Evolutionary conservation across 2,888 invertebrate genomes (phyloP), one percentile per base, ranked within the genome.

Genomic region (Antheraea assamensis): DNA sequence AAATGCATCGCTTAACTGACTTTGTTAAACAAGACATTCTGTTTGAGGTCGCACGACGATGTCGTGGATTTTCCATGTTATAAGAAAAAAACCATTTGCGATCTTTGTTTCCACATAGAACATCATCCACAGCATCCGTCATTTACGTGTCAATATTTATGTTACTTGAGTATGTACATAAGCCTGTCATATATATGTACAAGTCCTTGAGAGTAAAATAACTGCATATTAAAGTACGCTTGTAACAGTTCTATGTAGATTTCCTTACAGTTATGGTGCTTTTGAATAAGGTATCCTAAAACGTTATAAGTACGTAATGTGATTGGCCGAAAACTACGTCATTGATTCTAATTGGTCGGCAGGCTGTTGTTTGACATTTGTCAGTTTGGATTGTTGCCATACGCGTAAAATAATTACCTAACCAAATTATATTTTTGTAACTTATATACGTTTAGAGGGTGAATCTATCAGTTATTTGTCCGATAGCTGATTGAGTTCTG

Each of bases 81-180:
- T 35, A 68, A 35, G 35, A 42, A 66, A 68, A 68, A 68, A 35
- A 68, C 35, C 27, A 64, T 21, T 13, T 17, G 35, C 68, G 68
- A 68, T 21, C 68, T 68, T 68, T 35, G 68, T 68, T n/a, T 35
- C 68, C 21, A n/a, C 3, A 68, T 10, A 68, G 68, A 35, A 35
- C 13, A 68, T 68, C 31, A n/a, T 35, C 68, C 68, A 21, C 21
- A 31, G 31, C 68, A 68, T 68, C 35, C 66, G 35, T n/a, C 35
- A 35, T 35, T 35, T 68, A n/a, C n/a, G 19, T n/a, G n/a, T 68
- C 31, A 68, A 68, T 68, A 68, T 68, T 68, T 31, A 35, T 68
- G 35, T 68, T n/a, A n/a, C 68, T 68, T 68, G n/a, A 35, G 68
- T 68, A 21, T 68, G 8, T 68, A n/a, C n/a, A 68, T 35, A 68